Percentiles rank a stretch among this genome's conserved stretches.
phyloP scores from a whole-genome alignment of 2,797 vertebrate species.

The Danio albolineatus region DNA sequence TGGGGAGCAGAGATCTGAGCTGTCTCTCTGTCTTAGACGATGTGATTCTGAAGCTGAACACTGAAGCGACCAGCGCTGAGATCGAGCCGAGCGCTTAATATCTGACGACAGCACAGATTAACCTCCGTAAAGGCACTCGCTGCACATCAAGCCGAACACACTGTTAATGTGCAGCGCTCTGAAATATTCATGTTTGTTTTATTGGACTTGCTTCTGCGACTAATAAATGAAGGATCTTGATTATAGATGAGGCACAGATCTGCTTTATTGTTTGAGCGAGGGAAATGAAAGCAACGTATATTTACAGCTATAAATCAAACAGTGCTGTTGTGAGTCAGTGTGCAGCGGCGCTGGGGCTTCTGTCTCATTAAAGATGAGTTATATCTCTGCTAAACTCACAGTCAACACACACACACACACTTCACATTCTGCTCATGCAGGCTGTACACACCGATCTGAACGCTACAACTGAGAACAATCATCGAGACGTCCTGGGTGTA shows the following conservation, averaged over 20 bases:
- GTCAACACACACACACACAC: too few relatives aligned
- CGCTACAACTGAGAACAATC: too few relatives aligned
- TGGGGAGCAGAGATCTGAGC: neutral
- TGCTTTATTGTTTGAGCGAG: neutral
- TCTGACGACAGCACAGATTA: constrained; percentile 62
- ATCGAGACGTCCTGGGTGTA: too few relatives aligned
- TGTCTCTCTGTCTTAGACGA: constrained; percentile 7
- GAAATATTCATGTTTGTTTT: constrained; percentile 25
- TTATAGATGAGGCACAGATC: neutral
- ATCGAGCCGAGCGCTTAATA: constrained; percentile 45
- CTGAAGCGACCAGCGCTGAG: neutral
- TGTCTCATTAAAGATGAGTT: too few relatives aligned
- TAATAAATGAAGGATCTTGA: constrained; percentile 3
- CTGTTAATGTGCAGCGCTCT: neutral
- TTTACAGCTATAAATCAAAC: neutral
- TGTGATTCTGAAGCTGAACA: constrained; percentile 9
- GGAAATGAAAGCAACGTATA: neutral
- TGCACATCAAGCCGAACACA: constrained; percentile 3
- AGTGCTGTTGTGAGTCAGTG: neutral
- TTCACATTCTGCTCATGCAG: too few relatives aligned
- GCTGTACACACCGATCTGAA: too few relatives aligned
- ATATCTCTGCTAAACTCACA: too few relatives aligned
- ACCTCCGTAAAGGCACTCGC: constrained; percentile 9
- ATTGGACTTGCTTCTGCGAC: neutral
- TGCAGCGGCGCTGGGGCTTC: too few relatives aligned